Evolutionary conservation across 2,888 invertebrate species (phyloP).

Genomic region (Trilocha varians): DNA sequence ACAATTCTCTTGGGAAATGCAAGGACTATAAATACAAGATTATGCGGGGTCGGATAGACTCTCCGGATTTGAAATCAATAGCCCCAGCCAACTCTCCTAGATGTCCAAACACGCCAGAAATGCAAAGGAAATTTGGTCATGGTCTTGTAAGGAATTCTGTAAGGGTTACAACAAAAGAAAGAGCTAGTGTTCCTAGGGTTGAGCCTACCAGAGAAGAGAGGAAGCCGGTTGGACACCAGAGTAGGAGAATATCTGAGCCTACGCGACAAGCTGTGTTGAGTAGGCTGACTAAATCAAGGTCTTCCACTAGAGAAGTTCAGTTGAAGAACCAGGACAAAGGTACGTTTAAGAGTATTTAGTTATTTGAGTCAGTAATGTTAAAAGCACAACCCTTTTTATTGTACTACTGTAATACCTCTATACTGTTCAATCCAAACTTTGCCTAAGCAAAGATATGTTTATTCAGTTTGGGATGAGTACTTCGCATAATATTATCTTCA

Average conservation of each 20-base stretch:
- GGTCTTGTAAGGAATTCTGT: constrained; percentile 57
- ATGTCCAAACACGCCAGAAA: constrained; percentile 76
- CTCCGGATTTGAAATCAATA: constrained; percentile 59
- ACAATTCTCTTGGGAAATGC: constrained; percentile 50
- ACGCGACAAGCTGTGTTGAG: constrained; percentile 51
- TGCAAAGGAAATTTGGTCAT: constrained; percentile 73
- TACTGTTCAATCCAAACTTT: no score
- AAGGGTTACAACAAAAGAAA: constrained; percentile 59
- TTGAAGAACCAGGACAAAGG: constrained; percentile 58
- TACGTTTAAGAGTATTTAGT: background rate
- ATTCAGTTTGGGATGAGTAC: no score
- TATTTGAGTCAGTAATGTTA: background rate
- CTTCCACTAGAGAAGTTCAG: constrained; percentile 62
- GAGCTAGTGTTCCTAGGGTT: constrained; percentile 73
- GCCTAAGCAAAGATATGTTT: no score
- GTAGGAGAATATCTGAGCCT: constrained; percentile 54
- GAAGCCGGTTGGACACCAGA: constrained; percentile 53
- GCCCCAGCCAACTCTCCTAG: constrained; percentile 63
- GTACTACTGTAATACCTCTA: no score
- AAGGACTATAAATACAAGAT: constrained; percentile 76
- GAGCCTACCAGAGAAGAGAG: constrained; percentile 68
- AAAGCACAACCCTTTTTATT: no score
- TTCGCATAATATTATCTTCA: no score
- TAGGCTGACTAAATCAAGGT: constrained; percentile 62
- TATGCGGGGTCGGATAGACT: constrained; percentile 77